Base-by-base conservation (phyloP, 2,113 vertebrate species). In the Scomber scombrus region DNA sequence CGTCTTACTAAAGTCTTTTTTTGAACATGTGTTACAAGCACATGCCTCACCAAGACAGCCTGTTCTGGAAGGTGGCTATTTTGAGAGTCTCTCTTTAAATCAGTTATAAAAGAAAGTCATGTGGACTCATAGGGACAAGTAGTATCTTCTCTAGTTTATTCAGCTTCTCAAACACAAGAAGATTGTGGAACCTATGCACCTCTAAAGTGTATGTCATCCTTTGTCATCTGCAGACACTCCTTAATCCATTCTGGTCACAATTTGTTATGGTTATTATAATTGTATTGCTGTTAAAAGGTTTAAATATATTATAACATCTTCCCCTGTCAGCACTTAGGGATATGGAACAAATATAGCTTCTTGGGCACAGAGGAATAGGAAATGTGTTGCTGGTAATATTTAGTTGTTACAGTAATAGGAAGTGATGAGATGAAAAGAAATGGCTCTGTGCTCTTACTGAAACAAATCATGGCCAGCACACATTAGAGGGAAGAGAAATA, bases 341-440 rank as follows among this genome's bases (percentile, higher is more conserved):
- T 78, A 51, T 49, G 51, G 52, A 71, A 23, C 72, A 81, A 82
- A 81, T 82, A 83, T 84, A 88, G 34, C 46, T 74, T 66, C n/a
- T 52, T 63, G 51, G 61, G n/a, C 57, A 49, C 51, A 31, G 63
- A 75, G 21, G 65, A 60, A 50, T 54, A 67, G 60, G 31, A 75
- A 67, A 81, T 78, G 83, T 75, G 78, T 75, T 90, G 80, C 90
- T 91, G 75, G 85, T 85, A 93, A 90, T 71, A 75, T 79, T 82
- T 21, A 34, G 74, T 56, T 82, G 78, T 92, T 94, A 86, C 91
- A 31, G 86, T 92, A 90, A 92, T 58, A 83, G 88, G 68, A 51
- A 81, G 78, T 72, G 81, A 78, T 54, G 66, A 60, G 50, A 66
- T 80, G 79, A 78, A 85, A 81, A 86, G 75, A 82, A 87, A 87